Evolutionary conservation across 2,113 vertebrate genomes (phyloP), one percentile per base, ranked within the genome.

Genomic region (Phrynocephalus versicolor): DNA sequence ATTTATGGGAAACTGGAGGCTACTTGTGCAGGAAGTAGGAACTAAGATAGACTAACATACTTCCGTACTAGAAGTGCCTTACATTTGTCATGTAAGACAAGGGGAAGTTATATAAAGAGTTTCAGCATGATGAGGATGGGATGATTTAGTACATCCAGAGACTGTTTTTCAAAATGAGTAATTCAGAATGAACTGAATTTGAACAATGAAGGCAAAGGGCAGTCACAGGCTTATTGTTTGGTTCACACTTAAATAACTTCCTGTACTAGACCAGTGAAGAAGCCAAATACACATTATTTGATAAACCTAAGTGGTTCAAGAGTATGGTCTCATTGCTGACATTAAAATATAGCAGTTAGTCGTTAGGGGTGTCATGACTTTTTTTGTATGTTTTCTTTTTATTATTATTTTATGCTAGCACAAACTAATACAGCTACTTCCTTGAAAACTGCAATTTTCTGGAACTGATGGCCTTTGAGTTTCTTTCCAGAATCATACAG

Each of bases 31-130:
- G 84, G 84, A 85, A 85, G 76, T 45, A 62, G 69, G 84, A 62
- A 62, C 72, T 60, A 62, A 60, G 60, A 79, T 37, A 79, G 65
- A 25, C 76, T 19, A 79, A 79, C 84, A 80, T 85, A 80, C 84
- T 85, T 85, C 84, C 77, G 71, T 57, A 73, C 62, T 80, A 67
- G 77, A 69, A 74, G 80, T 77, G 37, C 62, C 45, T 39, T 35
- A 33, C 84, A 80, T 85, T 85, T 80, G 57, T 85, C 77, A 85
- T 80, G 69, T 33, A 80, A 73, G 84, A 85, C 77, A 85, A 80
- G 67, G 39, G 77, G 84, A 85, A 85, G 77, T 85, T 73, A 85
- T 85, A 85, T 64, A 64, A 80, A 37, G 39, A n/a, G 78, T 85
- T 85, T 72, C 37, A 79, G 84, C 51, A 45, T 60, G 35, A 79